Conservation (phyloP, 2,888 invertebrate genomes). For the Pseudococcus jackbeardsleyi region DNA sequence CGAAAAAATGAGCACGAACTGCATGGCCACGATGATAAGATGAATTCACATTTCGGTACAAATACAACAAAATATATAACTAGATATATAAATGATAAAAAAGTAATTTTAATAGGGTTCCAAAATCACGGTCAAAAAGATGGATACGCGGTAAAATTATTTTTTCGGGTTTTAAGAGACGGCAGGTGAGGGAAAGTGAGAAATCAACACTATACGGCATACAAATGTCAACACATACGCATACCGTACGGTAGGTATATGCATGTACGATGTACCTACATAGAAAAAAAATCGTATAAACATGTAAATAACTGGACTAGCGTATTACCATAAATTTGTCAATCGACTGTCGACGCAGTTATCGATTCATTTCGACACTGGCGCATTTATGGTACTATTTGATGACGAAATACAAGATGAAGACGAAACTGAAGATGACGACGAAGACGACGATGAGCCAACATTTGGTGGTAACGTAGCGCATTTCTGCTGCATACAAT, state of each 20-base stretch:
- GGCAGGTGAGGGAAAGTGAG: background rate
- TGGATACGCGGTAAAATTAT: background rate
- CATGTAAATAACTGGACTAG: constrained; percentile 25
- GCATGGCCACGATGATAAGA: background rate
- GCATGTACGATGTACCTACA: background rate
- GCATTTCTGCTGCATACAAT: constrained; percentile 79
- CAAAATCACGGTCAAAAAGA: background rate
- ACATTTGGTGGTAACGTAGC: constrained; percentile 80
- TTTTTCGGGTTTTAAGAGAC: background rate
- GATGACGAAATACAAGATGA: constrained; percentile 60
- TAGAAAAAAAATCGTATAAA: constrained; percentile 9
- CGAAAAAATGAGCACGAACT: background rate
- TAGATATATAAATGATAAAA: background rate
- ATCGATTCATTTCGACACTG: constrained; percentile 23
- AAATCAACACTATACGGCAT: background rate
- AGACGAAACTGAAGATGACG: constrained; percentile 57
- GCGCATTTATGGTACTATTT: constrained; percentile 10
- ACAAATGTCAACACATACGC: background rate
- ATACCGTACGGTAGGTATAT: background rate
- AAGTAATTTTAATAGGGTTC: too few relatives aligned
- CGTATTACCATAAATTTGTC: constrained; percentile 30
- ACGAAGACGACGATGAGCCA: constrained; percentile 58
- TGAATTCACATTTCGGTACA: background rate
- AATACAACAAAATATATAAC: background rate
- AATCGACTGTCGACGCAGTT: background rate